Conservation (phyloP, 2,797 vertebrate genomes). For the Carapus acus region DNA sequence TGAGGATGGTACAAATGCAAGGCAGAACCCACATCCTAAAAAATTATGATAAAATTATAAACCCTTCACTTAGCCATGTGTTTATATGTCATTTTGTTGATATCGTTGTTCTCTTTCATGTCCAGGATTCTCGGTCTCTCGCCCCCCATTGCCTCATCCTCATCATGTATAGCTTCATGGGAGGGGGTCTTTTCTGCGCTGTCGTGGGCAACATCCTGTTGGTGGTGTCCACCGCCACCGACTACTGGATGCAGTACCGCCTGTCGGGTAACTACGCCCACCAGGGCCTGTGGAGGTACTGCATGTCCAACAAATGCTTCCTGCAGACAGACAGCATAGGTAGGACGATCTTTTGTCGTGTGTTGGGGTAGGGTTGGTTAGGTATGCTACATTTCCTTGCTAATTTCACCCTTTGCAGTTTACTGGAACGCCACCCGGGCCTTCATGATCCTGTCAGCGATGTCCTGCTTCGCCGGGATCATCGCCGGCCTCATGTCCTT, state of each 20-base stretch:
- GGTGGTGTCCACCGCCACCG: constrained; percentile 81
- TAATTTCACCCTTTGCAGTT: no score
- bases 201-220: constrained; percentile 85
- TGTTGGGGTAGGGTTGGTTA: no score
- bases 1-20: no score
- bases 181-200: constrained; percentile 85
- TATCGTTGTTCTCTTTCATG: constrained; percentile 45
- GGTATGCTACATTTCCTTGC: constrained; percentile 15
- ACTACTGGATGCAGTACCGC: constrained; percentile 91
- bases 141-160: no score
- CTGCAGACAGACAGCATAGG: constrained; percentile 85
- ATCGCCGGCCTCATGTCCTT: constrained; percentile 81
- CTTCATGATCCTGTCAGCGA: constrained; percentile 85
- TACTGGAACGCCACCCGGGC: constrained; percentile 87
- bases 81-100: no score
- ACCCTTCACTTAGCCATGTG: no score
- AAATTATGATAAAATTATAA: no score
- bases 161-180: constrained; percentile 89
- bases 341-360: no score
- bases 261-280: constrained; percentile 81
- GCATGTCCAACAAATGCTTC: constrained; percentile 83
- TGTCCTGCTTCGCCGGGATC: constrained; percentile 80
- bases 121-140: constrained; percentile 1
- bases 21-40: no score
- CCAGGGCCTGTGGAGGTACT: constrained; percentile 88